Base-by-base conservation (phyloP, 1,140 invertebrate species). In the Polypedilum vanderplanki region DNA sequence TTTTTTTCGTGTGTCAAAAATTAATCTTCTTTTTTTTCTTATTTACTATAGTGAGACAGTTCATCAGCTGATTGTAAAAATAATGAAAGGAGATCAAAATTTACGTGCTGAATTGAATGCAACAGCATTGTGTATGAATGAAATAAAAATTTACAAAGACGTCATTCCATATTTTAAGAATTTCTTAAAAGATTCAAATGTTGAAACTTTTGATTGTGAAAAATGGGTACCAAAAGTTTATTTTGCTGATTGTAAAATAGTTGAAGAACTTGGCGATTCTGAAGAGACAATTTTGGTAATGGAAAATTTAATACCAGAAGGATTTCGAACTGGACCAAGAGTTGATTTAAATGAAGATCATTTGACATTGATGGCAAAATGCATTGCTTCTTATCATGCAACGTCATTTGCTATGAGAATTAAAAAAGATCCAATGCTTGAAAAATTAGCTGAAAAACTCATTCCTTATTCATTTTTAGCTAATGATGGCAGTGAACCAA, bases 71-170 rank as follows among this genome's bases (percentile, higher is more conserved):
- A 74, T 82, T 73, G 79, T 79, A 1, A 82, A 82, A 76, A 80
- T 82, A 64, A 82, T 82, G 81, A 80, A 80, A 76, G 80, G 81
- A 40, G 76, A 76, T 18, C 75, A 76, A 7, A 75, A 76, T 20
- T 82, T 81, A 40, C 78, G 81, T 0, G 76, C 76, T 40, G 77
- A 77, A 1, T 79, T 79, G 74, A 79, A 79, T 73, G 80, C 80
- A 12, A 81, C 81, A 73, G 78, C 76, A 1, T 81, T 81, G 75
- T 82, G 80, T 74, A 77, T 78, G 75, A 82, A 82, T 75, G 81
- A 82, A 46, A 74, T 78, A 9, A 80, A 78, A 73, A 78, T 79
- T 24, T 82, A 82, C 24, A 74, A 77, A 9, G 76, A 80, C 15
- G 76, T 80, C 0, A 73, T 82, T 75, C 80, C 81, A 1, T 78